Conservation (phyloP, 2,797 vertebrate species). For the Epinephelus awoara region DNA sequence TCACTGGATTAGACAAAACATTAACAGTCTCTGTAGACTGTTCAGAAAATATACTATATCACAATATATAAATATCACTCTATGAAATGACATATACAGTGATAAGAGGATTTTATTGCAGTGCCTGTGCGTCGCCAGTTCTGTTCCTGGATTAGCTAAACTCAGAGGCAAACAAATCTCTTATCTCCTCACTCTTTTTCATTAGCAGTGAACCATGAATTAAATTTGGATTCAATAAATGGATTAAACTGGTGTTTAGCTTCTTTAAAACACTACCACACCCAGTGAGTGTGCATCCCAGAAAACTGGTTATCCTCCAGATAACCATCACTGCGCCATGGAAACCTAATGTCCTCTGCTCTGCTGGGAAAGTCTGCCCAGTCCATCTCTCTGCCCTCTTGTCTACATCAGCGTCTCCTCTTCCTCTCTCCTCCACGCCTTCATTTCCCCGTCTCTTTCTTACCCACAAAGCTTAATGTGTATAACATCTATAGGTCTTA, state of each 20-base stretch:
- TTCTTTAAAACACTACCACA: neutral
- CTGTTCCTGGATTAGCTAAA: neutral
- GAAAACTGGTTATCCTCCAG: conserved; percentile 21
- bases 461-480: neutral
- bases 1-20: too few species aligned
- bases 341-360: conserved; percentile 25
- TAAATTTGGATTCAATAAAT: neutral
- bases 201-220: neutral
- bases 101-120: neutral
- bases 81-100: neutral
- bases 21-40: neutral
- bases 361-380: conserved; percentile 10
- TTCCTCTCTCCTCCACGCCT: conserved; percentile 5
- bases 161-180: neutral
- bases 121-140: neutral
- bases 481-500: conserved; percentile 5
- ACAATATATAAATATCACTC: neutral
- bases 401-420: neutral
- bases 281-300: neutral
- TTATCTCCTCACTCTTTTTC: neutral
- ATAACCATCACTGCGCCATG: conserved; percentile 31
- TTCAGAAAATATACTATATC: neutral
- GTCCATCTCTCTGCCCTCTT: conserved; percentile 3
- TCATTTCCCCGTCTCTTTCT: neutral
- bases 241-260: neutral